These are phyloP conservation scores for Mandrillus leucophaeus DNA, from an alignment of 2,113 vertebrate species.

Conservation along the genomic window DNA sequence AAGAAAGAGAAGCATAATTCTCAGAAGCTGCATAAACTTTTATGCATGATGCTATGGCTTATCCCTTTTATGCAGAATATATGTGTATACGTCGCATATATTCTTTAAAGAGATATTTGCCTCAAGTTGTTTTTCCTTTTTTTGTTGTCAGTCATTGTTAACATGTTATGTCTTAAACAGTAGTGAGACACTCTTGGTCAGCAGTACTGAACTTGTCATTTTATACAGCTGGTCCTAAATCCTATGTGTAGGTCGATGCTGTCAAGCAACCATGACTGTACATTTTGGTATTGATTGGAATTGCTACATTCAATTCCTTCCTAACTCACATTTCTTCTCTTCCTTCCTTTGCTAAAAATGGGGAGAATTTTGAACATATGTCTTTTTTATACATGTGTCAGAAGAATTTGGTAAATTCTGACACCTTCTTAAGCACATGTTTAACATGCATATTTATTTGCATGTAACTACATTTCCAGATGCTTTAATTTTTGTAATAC, in stretches of 20 bases:
- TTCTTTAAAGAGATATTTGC: slow-evolving; percentile 80
- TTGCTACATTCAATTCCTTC: slow-evolving; percentile 85
- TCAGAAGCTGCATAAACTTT: slow-evolving; percentile 90
- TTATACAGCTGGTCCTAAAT: slow-evolving; percentile 84
- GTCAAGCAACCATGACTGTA: slow-evolving; percentile 89
- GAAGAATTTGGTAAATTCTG: slow-evolving; percentile 77
- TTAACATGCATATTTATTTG: slow-evolving; percentile 75
- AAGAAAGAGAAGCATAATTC: slow-evolving; percentile 86
- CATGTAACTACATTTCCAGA: slow-evolving; percentile 74
- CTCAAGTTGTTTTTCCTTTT: slow-evolving; percentile 81
- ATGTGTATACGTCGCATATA: slow-evolving; percentile 73
- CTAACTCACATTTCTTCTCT: slow-evolving; percentile 83
- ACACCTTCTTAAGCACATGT: slow-evolving; percentile 64
- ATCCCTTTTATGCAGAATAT: slow-evolving; percentile 85
- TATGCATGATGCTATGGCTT: slow-evolving; percentile 85
- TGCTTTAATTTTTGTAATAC: slow-evolving; percentile 67
- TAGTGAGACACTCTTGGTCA: slow-evolving; percentile 80
- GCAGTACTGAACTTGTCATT: slow-evolving; percentile 86
- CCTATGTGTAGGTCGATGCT: slow-evolving; percentile 85
- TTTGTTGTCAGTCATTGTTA: slow-evolving; percentile 82
- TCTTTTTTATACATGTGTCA: slow-evolving; percentile 79
- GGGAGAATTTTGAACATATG: slow-evolving; percentile 79
- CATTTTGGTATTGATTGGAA: slow-evolving; percentile 89
- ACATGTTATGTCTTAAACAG: slow-evolving; percentile 83
- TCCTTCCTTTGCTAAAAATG: slow-evolving; percentile 81